phyloP scores from a whole-genome alignment of 2,888 invertebrate genomes.

The Sipha maydis region DNA sequence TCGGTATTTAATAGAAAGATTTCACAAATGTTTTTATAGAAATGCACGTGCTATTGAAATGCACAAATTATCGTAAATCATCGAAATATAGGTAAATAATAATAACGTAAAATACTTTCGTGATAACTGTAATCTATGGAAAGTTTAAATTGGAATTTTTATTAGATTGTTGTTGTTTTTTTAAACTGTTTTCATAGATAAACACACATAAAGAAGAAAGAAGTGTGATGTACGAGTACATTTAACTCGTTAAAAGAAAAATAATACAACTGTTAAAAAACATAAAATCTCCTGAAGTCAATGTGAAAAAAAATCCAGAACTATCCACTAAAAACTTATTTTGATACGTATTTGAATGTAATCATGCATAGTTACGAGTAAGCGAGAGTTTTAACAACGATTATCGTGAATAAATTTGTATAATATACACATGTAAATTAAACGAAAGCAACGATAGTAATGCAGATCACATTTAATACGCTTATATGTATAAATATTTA shows the following conservation, averaged over 20 bases:
- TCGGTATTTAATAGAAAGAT: not conserved
- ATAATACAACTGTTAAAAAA: not conserved
- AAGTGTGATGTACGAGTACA: not conserved
- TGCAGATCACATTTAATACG: not conserved
- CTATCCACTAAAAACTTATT: conserved; percentile 23
- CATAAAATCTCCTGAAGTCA: not conserved
- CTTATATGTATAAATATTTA: not conserved
- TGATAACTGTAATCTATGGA: not conserved
- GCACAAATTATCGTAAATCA: not conserved
- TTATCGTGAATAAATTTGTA: not conserved
- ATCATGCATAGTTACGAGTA: not conserved
- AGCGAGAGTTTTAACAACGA: not conserved
- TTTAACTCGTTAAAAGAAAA: not conserved
- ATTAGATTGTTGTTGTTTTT: not conserved
- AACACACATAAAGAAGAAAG: not conserved
- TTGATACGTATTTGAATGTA: conserved; percentile 7
- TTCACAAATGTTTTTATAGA: not conserved
- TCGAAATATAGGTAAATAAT: not conserved
- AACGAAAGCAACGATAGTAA: not conserved
- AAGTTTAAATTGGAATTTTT: not conserved
- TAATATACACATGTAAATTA: not conserved
- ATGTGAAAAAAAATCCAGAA: not conserved
- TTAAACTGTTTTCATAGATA: too few relatives aligned
- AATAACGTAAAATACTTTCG: not conserved
- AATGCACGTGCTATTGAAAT: not conserved